A percentile compares a stretch with the other conserved stretches of the same genome.
These are phyloP conservation scores for Galerucella pusilla DNA, from an alignment of 2,888 invertebrate genomes.

Conservation along the genomic window DNA sequence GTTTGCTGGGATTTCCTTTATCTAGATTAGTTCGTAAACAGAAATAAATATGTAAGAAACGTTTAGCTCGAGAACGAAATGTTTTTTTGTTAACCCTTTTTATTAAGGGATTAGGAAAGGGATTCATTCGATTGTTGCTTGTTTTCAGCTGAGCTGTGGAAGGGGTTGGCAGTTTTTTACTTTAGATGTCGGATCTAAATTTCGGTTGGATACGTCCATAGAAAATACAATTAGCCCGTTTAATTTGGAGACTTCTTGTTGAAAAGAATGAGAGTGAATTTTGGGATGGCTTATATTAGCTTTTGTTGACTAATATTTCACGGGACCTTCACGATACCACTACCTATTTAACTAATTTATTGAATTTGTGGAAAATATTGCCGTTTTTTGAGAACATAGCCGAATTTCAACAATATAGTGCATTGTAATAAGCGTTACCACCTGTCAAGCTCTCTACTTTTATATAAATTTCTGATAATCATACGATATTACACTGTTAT, in stretches of 20 bases:
- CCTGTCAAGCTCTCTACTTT: too few relatives aligned
- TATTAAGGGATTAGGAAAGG: slow-evolving; percentile 20
- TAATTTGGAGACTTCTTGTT: neutral
- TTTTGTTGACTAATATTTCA: too few relatives aligned
- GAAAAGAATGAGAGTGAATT: too few relatives aligned
- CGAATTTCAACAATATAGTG: too few relatives aligned
- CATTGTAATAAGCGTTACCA: too few relatives aligned
- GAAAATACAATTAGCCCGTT: neutral
- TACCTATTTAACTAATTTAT: too few relatives aligned
- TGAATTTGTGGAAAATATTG: too few relatives aligned
- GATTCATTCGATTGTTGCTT: slow-evolving; percentile 20
- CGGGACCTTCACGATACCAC: too few relatives aligned
- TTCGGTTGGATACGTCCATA: neutral
- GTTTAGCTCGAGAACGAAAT: slow-evolving; percentile 19
- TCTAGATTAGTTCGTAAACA: slow-evolving; percentile 33
- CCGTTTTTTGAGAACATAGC: too few relatives aligned
- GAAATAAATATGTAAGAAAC: slow-evolving; percentile 31
- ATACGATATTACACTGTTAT: too few relatives aligned
- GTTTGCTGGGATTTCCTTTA: slow-evolving; percentile 29
- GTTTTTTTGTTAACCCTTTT: slow-evolving; percentile 30
- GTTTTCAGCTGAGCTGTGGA: slow-evolving; percentile 19
- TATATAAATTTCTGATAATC: too few relatives aligned
- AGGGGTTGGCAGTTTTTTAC: slow-evolving; percentile 19
- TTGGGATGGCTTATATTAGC: too few relatives aligned
- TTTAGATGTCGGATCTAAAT: slow-evolving; percentile 9